These are phyloP conservation scores for Ischnura elegans DNA, from an alignment of 2,888 invertebrate species.

Conservation along the genomic window DNA sequence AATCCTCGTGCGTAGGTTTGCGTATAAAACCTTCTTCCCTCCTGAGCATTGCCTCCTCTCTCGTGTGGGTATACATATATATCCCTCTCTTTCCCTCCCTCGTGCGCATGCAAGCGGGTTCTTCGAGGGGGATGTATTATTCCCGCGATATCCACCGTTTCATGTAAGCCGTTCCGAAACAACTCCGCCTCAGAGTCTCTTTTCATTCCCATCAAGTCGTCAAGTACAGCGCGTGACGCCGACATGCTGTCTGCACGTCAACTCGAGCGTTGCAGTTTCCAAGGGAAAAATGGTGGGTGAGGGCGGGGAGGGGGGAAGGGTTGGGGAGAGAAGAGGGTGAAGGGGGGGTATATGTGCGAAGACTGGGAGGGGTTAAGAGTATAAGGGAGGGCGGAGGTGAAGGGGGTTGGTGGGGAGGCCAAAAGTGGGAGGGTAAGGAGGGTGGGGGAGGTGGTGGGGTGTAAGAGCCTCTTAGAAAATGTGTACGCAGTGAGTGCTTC, in stretches of 20 bases:
- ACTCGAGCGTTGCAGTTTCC: slow-evolving; percentile 40
- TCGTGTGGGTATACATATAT: neutral
- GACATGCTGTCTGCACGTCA: slow-evolving; percentile 25
- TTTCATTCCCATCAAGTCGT: slow-evolving; percentile 34
- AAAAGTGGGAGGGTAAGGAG: neutral
- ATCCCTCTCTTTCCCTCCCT: neutral
- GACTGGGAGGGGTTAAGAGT: neutral
- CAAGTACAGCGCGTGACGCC: slow-evolving; percentile 34
- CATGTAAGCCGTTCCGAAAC: slow-evolving; percentile 38
- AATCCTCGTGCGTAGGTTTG: neutral
- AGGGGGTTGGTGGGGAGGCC: neutral
- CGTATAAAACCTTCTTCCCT: no score
- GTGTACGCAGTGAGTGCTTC: no score
- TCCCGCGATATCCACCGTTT: slow-evolving; percentile 26
- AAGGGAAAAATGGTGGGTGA: neutral
- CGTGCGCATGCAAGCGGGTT: neutral
- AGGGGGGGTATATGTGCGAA: neutral
- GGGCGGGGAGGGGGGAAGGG: neutral
- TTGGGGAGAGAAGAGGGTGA: neutral
- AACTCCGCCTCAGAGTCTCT: slow-evolving; percentile 9
- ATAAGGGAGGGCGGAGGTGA: neutral
- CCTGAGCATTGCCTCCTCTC: neutral
- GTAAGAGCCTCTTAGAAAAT: no score
- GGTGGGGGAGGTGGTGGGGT: neutral
- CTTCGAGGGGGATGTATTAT: neutral